phyloP scores from a whole-genome alignment of 2,113 vertebrate genomes.

The Labeo rohita region DNA sequence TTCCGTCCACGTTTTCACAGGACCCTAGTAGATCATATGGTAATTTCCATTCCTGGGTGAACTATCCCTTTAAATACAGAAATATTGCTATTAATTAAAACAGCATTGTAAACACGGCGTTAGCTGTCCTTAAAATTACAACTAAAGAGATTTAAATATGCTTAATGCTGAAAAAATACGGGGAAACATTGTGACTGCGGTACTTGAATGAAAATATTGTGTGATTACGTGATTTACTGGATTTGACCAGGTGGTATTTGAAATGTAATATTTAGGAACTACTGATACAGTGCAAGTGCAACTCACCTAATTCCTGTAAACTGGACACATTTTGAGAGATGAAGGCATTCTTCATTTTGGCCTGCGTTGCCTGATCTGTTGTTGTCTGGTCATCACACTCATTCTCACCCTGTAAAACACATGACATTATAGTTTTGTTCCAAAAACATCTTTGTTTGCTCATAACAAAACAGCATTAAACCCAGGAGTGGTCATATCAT shows the following conservation, averaged over 20 bases:
- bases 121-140: too few relatives aligned
- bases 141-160: too few relatives aligned
- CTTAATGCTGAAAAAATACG: too few relatives aligned
- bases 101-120: not conserved
- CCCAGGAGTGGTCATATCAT: not conserved
- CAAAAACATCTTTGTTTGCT: not conserved
- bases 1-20: too few relatives aligned
- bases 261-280: not conserved
- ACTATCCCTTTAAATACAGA: not conserved
- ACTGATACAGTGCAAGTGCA: not conserved
- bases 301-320: conserved; percentile 95
- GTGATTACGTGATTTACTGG: not conserved
- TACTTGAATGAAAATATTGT: not conserved
- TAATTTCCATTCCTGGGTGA: too few relatives aligned
- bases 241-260: not conserved
- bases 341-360: conserved; percentile 96
- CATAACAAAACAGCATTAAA: conserved; percentile 3
- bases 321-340: conserved; percentile 97
- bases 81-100: conserved; percentile 1
- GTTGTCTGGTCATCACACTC: conserved; percentile 87
- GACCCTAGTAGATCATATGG: too few relatives aligned
- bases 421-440: not conserved
- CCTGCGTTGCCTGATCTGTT: conserved; percentile 86
- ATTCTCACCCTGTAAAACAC: conserved; percentile 81
- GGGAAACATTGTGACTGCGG: too few relatives aligned